Conservation (phyloP, 2,113 vertebrate genomes). For the Gambusia affinis region DNA sequence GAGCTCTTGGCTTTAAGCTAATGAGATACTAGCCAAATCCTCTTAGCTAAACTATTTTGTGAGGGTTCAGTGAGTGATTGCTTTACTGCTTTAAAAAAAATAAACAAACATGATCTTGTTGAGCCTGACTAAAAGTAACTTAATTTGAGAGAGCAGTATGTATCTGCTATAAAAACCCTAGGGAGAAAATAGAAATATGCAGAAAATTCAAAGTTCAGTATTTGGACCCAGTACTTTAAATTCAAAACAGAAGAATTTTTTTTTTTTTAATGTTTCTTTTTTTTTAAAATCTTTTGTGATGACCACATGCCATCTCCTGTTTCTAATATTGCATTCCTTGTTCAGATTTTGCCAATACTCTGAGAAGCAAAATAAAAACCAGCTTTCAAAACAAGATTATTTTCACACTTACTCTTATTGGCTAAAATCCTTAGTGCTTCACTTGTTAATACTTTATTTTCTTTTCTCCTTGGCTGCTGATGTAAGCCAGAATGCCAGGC, state of each 20-base stretch:
- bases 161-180: conserved; percentile 10
- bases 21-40: conserved; percentile 76
- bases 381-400: conserved; percentile 9
- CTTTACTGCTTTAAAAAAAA: conserved; percentile 54
- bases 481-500: conserved; percentile 13
- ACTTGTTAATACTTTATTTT: not conserved
- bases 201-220: not conserved
- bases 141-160: conserved; percentile 22
- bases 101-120: conserved; percentile 25
- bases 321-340: conserved; percentile 1
- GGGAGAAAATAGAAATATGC: not conserved
- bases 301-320: not conserved
- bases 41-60: conserved; percentile 75
- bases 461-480: conserved; percentile 16
- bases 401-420: conserved; percentile 23
- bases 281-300: not conserved
- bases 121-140: conserved; percentile 40
- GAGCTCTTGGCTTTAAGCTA: conserved; percentile 71
- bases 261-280: too few relatives aligned
- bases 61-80: conserved; percentile 63
- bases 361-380: not conserved
- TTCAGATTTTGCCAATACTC: conserved; percentile 4
- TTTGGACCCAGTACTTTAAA: not conserved
- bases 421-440: not conserved
- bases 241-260: not conserved